phyloP scores from a whole-genome alignment of 2,888 invertebrate species.

The Dicroscelio sp. region DNA sequence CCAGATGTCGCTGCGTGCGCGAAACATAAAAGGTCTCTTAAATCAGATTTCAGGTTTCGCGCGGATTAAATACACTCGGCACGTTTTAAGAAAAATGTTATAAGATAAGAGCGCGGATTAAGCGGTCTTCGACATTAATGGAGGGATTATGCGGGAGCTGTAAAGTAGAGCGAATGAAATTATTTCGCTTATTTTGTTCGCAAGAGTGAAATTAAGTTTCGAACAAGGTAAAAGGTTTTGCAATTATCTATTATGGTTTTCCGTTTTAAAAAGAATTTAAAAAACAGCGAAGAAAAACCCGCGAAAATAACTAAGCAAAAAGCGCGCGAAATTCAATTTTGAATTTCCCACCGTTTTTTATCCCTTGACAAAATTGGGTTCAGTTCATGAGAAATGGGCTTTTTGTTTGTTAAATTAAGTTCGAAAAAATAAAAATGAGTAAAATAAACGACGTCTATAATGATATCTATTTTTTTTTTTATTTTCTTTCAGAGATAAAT shows the following conservation, averaged over 20 bases:
- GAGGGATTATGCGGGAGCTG: conserved; percentile 52
- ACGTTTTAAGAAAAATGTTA: conserved; percentile 64
- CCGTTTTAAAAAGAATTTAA: background rate
- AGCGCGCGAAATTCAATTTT: too few relatives aligned
- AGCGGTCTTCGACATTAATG: conserved; percentile 61
- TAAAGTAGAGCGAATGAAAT: conserved; percentile 49
- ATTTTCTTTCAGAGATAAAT: too few relatives aligned
- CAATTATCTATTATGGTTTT: too few relatives aligned
- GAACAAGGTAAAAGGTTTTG: conserved; percentile 41
- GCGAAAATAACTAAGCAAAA: too few relatives aligned
- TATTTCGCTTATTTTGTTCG: conserved; percentile 55
- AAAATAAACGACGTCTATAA: too few relatives aligned
- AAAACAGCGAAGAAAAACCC: background rate
- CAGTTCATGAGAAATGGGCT: too few relatives aligned
- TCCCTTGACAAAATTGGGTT: too few relatives aligned
- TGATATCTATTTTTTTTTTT: too few relatives aligned
- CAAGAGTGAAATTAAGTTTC: conserved; percentile 48
- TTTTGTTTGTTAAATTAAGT: too few relatives aligned
- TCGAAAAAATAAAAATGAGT: too few relatives aligned
- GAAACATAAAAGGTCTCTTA: conserved; percentile 59
- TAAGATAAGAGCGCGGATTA: conserved; percentile 60
- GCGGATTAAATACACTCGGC: conserved; percentile 55
- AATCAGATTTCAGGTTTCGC: conserved; percentile 56
- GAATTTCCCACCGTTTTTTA: too few relatives aligned
- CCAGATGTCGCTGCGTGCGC: conserved; percentile 42